Evolutionary conservation across 1,140 invertebrate species (phyloP), one percentile per base, ranked within the genome.

Genomic region (Campoletis sonorensis): DNA sequence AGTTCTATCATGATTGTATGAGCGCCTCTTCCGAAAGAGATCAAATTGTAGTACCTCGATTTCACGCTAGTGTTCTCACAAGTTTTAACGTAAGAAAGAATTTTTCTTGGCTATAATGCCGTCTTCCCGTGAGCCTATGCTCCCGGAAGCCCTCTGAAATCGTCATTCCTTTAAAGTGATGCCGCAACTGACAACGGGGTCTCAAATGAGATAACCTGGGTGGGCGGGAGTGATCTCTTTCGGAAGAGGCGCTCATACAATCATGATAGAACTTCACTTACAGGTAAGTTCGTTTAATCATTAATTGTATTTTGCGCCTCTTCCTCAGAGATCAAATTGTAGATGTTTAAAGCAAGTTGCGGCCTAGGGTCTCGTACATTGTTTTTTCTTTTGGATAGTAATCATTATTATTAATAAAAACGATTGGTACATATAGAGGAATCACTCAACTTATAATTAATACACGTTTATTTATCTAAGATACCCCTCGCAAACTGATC

Each of bases 291-390:
- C 68, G 68, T 37, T 37, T 70, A 70, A 70, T 30, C 68, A 70
- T 70, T 33, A 70, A 70, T 70, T 70, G 68, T 49, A 75, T 10
- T 75, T 75, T 49, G 23, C 26, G 40, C 40, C 71, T 73, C 71
- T 73, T 73, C 71, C 71, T 75, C 72, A 21, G 72, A 75, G 72
- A 75, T 75, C 49, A 75, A 23, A 54, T 75, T 75, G 72, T 75
- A 75, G 72, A 75, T 75, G 72, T 75, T 75, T 75, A 75, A 75
- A 75, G 72, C 21, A 27, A 27, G 72, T 45, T 54, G 27, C 72
- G 72, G 72, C 72, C 27, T 23, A 54, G 15, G 18, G 4, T 51
- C 49, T 49, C 15, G 4, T 30, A 23, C 10, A 75, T 30, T 15
- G 4, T 75, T 54, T 27, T 33, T 33, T 33, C 7, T 33, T 33